Percentiles rank a stretch among this genome's conserved stretches.
These are phyloP conservation scores for Darevskia mixta DNA, from an alignment of 2,797 vertebrate genomes.

Conservation along the genomic window DNA sequence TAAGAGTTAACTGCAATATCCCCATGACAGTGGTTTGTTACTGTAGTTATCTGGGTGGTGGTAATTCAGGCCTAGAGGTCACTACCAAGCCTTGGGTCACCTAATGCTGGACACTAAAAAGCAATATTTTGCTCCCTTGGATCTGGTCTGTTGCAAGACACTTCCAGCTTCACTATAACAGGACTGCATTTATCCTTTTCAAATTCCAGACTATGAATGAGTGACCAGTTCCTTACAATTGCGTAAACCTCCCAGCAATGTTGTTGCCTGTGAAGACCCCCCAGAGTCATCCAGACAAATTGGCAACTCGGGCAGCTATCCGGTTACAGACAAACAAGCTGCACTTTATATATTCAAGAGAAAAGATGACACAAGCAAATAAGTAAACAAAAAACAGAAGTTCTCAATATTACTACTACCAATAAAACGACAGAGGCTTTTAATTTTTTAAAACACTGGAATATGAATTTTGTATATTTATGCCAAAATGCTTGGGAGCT, in stretches of 20 bases:
- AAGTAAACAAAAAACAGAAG: background rate
- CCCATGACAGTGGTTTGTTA: background rate
- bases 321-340: constrained; percentile 4
- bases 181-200: background rate
- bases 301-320: background rate
- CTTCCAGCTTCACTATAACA: background rate
- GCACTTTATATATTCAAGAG: background rate
- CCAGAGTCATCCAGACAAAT: background rate
- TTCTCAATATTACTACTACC: background rate
- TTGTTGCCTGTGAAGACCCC: background rate
- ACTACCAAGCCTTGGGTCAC: background rate
- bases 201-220: constrained; percentile 18
- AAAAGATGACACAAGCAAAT: background rate
- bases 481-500: background rate
- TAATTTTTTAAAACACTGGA: background rate
- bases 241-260: constrained; percentile 5
- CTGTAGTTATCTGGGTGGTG: background rate
- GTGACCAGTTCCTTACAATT: constrained; percentile 22
- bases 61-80: background rate
- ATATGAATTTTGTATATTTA: background rate
- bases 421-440: background rate
- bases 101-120: background rate
- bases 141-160: background rate
- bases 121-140: background rate
- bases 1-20: background rate